Base-by-base conservation (phyloP, 1,140 invertebrate species). In the Streblospio benedicti region DNA sequence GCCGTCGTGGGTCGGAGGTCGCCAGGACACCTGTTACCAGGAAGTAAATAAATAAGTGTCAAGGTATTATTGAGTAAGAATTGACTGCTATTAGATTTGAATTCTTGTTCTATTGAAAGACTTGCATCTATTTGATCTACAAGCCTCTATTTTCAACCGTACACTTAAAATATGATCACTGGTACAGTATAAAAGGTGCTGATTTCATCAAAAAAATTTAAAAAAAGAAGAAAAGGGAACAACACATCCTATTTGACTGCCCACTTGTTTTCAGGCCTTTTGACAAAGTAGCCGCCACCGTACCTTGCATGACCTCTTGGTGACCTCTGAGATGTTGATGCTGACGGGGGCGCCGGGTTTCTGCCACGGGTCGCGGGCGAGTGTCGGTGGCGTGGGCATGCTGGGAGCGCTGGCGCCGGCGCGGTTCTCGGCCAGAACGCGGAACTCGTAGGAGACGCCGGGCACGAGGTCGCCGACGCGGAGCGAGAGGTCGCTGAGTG, bases 401-500 rank as follows among this genome's bases (percentile, higher is more conserved):
- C 92, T 94, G 12, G 94, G 95, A 76, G 97, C 92, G 61, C 93
- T 91, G 59, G 85, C 86, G 30, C 95, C 96, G 35, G 89, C 94
- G 72, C 93, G 93, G 78, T 99, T 99, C 0, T 96, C 86, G 16
- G 96, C 95, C 20, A 94, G 87, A 16, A 99, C 86, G 43, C 96
- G 82, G 83, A 98, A 99, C 76, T 98, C 92, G 74, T 98, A 99
- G 71, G 96, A 91, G 73, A 94, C 90, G 6, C 91, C 91, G 70
- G 93, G 90, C 69, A 93, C 85, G 27, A 99, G 88, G 65, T 91
- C 88, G 0, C 84, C 87, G 1, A 96, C 89, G 28, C 54, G 59
- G 33, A 67, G 61, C 28, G 59, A 61, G 5, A 86, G 91, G 0
- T 90, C 82, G 9, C 87, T 76, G 63, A 91, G 87, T 20, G 90